Percentiles rank a stretch among this genome's conserved stretches.
phyloP scores from a whole-genome alignment of 2,797 vertebrate genomes.

The Lutjanus campechanus region DNA sequence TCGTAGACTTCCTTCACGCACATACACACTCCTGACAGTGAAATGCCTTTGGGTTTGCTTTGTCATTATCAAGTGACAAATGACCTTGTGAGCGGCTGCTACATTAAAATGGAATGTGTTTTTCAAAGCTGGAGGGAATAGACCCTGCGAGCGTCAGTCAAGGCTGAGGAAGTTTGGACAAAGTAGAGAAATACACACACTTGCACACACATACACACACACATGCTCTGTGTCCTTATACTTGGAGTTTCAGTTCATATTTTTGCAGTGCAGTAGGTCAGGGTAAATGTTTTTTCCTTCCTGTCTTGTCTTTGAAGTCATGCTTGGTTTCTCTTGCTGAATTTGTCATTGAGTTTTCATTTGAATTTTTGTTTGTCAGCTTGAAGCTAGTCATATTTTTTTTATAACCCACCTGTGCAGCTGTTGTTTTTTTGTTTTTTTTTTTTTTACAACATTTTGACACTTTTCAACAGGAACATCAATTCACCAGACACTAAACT shows the following conservation, averaged over 20 bases:
- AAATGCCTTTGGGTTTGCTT: constrained; percentile 73
- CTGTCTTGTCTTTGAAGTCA: not conserved
- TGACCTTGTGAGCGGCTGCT: constrained; percentile 73
- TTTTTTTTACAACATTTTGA: too few relatives aligned
- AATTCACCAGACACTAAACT: not conserved
- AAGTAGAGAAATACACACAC: constrained; percentile 34
- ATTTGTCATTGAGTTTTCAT: not conserved
- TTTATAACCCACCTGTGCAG: not conserved
- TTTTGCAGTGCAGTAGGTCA: constrained; percentile 20
- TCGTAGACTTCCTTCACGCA: constrained; percentile 22
- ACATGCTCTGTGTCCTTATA: not conserved
- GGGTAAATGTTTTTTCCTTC: not conserved
- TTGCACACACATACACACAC: not conserved
- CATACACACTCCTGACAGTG: constrained; percentile 42
- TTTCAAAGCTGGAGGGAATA: constrained; percentile 71
- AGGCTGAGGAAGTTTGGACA: constrained; percentile 61
- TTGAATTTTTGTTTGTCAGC: not conserved
- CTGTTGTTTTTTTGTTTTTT: not conserved
- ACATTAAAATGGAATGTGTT: constrained; percentile 78
- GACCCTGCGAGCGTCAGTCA: constrained; percentile 59
- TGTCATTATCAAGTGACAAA: constrained; percentile 81
- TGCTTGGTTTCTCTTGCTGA: not conserved
- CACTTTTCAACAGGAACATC: not conserved
- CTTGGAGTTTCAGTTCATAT: constrained; percentile 9
- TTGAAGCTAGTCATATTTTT: not conserved